Evolutionary conservation across 2,888 invertebrate genomes (phyloP).

Genomic region (Ormyrus labotus): DNA sequence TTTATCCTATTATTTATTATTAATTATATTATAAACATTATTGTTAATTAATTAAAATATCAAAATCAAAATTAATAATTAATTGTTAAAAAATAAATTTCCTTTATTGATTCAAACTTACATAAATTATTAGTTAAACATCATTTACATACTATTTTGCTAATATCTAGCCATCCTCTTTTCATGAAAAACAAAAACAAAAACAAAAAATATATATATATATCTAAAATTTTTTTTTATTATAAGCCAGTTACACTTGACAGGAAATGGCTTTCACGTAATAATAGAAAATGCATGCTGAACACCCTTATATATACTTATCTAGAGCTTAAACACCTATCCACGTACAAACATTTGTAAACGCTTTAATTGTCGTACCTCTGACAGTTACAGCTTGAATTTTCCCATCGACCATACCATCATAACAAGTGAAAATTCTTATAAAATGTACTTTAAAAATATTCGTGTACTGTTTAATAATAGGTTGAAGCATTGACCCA

Average conservation of each 20-base stretch:
- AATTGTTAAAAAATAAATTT: neutral
- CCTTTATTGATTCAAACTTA: neutral
- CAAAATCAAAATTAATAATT: neutral
- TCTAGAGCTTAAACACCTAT: conserved; percentile 7
- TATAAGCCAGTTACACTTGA: too few species aligned
- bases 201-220: too few species aligned
- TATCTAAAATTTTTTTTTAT: too few species aligned
- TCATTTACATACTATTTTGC: too few species aligned
- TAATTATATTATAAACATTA: too few species aligned
- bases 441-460: neutral
- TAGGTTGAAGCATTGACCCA: conserved; percentile 88
- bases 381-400: neutral
- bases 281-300: conserved; percentile 4
- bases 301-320: neutral
- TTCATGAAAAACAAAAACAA: too few species aligned
- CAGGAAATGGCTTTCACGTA: too few species aligned
- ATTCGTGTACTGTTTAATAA: neutral
- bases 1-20: too few species aligned
- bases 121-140: too few species aligned
- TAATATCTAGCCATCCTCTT: too few species aligned
- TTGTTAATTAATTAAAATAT: too few species aligned
- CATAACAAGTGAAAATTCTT: neutral
- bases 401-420: neutral
- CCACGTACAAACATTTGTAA: neutral
- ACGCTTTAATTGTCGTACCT: conserved; percentile 19